Conservation (phyloP, 2,888 invertebrate genomes). For the Electrophaes corylata region DNA sequence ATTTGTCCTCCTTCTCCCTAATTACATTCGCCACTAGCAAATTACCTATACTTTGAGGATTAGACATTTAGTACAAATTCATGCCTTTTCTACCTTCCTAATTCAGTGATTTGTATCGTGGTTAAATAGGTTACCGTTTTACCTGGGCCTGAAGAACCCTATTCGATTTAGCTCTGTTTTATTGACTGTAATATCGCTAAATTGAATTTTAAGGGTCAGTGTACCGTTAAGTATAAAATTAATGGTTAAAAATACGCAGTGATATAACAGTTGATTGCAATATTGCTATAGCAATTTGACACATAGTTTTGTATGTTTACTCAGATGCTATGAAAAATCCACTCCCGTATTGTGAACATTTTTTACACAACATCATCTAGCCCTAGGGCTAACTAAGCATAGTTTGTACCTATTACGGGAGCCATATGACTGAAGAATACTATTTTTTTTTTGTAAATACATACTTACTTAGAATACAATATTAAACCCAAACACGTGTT, state of each 20-base stretch:
- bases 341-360: too few relatives aligned
- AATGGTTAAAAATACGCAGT: not conserved
- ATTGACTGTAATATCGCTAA: constrained; percentile 1
- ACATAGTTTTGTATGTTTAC: too few relatives aligned
- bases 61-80: constrained; percentile 40
- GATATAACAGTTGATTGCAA: not conserved
- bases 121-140: constrained; percentile 23
- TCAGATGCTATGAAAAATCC: too few relatives aligned
- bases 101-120: constrained; percentile 41
- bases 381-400: too few relatives aligned
- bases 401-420: too few relatives aligned
- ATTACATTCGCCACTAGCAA: constrained; percentile 23
- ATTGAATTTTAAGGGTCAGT: not conserved
- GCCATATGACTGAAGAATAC: too few relatives aligned
- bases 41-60: constrained; percentile 37
- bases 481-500: too few relatives aligned
- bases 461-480: too few relatives aligned
- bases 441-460: too few relatives aligned
- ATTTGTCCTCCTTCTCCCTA: not conserved
- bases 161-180: constrained; percentile 8
- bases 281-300: too few relatives aligned
- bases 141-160: constrained; percentile 2
- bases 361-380: too few relatives aligned
- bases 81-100: constrained; percentile 39
- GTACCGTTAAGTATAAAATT: not conserved